A percentile compares a stretch with the other conserved stretches of the same genome.
Conservation (phyloP, 2,797 vertebrate genomes). For the Eremophila alpestris region DNA sequence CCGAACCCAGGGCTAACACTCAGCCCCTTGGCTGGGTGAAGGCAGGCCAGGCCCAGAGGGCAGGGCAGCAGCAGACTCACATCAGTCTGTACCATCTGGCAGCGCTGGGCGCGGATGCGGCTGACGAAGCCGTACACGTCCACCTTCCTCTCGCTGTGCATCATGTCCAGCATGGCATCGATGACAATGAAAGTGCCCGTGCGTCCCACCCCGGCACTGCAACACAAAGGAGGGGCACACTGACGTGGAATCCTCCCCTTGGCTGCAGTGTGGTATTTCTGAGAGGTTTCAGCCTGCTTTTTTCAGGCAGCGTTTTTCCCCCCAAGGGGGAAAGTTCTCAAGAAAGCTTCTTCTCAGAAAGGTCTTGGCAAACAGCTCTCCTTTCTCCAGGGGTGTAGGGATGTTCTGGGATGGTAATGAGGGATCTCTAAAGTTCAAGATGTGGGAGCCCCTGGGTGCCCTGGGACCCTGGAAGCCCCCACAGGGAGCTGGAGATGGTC, state of each 20-base stretch:
- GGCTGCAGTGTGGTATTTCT: too few relatives aligned
- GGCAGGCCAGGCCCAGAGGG: fast-evolving
- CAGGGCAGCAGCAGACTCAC: conserved; percentile 73
- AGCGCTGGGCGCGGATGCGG: conserved; percentile 94
- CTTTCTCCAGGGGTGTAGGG: too few relatives aligned
- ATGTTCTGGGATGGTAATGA: too few relatives aligned
- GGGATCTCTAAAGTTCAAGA: too few relatives aligned
- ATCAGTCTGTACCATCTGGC: conserved; percentile 99
- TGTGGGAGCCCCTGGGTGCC: too few relatives aligned
- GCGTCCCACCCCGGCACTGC: conserved; percentile 93
- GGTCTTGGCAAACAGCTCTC: too few relatives aligned
- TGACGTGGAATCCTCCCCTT: background rate
- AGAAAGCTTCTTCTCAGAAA: too few relatives aligned
- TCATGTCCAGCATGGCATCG: conserved; percentile 99
- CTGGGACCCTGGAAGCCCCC: too few relatives aligned
- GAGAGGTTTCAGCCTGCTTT: too few relatives aligned
- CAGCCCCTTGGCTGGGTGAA: fast-evolving
- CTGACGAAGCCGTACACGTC: conserved; percentile 97
- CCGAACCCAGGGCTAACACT: fast-evolving
- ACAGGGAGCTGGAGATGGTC: too few relatives aligned
- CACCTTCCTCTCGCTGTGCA: conserved; percentile 90
- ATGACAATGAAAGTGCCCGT: conserved; percentile 98
- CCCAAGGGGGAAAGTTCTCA: too few relatives aligned
- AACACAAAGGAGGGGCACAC: background rate
- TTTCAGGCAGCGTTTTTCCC: too few relatives aligned